Evolutionary conservation across 2,888 invertebrate genomes (phyloP).

Genomic region (Empis stercorea): DNA sequence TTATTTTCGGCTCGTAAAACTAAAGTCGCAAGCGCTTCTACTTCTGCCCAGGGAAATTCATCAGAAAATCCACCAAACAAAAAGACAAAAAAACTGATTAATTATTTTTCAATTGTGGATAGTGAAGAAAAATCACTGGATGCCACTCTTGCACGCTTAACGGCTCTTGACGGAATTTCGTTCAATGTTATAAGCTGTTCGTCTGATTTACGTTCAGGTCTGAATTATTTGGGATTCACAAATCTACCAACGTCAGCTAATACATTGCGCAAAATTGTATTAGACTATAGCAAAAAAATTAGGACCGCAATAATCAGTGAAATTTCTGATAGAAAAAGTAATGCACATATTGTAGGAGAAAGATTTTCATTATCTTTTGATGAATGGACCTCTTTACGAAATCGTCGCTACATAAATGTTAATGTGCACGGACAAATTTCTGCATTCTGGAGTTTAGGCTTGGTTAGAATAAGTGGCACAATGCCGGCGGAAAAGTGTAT

Average conservation of each 20-base stretch:
- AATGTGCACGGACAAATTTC: neutral
- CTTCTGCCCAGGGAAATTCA: too few species aligned
- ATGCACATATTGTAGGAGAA: neutral
- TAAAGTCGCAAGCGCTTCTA: neutral
- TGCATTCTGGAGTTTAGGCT: conserved; percentile 13
- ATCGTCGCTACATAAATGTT: conserved; percentile 2
- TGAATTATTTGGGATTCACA: neutral
- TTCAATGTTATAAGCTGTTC: conserved; percentile 3
- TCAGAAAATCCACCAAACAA: too few species aligned
- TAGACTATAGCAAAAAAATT: neutral
- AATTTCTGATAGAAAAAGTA: neutral
- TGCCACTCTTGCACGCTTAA: neutral
- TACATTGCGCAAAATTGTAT: neutral
- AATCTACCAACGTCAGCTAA: neutral
- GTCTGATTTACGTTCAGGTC: conserved; percentile 1
- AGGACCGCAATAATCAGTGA: neutral
- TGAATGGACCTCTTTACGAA: conserved; percentile 9
- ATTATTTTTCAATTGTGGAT: neutral
- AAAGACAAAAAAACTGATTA: neutral
- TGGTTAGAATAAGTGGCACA: conserved; percentile 9
- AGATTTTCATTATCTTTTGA: conserved; percentile 8
- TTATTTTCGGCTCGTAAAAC: too few species aligned
- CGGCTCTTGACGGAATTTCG: conserved; percentile 1
- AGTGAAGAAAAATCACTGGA: neutral
- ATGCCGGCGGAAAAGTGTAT: conserved; percentile 1